Conservation (phyloP, 2,888 invertebrate genomes). For the Eupithecia subfuscata region DNA sequence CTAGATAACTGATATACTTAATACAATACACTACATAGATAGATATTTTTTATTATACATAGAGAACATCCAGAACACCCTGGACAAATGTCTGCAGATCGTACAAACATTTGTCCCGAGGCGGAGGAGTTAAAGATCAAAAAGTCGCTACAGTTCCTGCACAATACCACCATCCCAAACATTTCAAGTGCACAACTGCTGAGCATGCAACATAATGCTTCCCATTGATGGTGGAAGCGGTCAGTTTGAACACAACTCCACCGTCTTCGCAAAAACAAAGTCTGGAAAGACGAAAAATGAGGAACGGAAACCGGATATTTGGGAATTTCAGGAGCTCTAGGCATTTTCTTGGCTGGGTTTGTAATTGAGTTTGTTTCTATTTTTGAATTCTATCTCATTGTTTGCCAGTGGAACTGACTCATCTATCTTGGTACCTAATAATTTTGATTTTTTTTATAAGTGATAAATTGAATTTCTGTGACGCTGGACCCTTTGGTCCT, state of each 20-base stretch:
- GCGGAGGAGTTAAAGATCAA: too few relatives aligned
- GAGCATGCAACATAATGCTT: slow-evolving; percentile 68
- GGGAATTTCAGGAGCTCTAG: slow-evolving; percentile 14
- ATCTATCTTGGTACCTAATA: neutral
- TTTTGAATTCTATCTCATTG: neutral
- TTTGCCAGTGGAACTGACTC: neutral
- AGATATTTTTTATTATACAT: too few relatives aligned
- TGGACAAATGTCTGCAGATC: too few relatives aligned
- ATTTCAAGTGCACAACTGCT: slow-evolving; percentile 66
- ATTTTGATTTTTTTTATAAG: too few relatives aligned
- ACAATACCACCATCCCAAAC: slow-evolving; percentile 37
- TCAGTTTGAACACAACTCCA: slow-evolving; percentile 61
- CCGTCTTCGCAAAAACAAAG: slow-evolving; percentile 53
- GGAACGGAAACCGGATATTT: slow-evolving; percentile 36
- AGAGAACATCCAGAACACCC: too few relatives aligned
- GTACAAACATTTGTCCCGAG: too few relatives aligned
- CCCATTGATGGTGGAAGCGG: slow-evolving; percentile 64
- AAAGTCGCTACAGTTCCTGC: slow-evolving; percentile 37
- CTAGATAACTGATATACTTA: too few relatives aligned
- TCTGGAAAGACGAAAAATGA: slow-evolving; percentile 53
- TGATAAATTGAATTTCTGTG: too few relatives aligned
- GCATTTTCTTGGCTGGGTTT: slow-evolving; percentile 11
- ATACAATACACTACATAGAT: too few relatives aligned
- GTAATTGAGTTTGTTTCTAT: neutral
- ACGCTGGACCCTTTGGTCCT: too few relatives aligned